Evolutionary conservation across 2,113 vertebrate genomes (phyloP), one percentile per base, ranked within the genome.

Genomic region (Bos indicus): DNA sequence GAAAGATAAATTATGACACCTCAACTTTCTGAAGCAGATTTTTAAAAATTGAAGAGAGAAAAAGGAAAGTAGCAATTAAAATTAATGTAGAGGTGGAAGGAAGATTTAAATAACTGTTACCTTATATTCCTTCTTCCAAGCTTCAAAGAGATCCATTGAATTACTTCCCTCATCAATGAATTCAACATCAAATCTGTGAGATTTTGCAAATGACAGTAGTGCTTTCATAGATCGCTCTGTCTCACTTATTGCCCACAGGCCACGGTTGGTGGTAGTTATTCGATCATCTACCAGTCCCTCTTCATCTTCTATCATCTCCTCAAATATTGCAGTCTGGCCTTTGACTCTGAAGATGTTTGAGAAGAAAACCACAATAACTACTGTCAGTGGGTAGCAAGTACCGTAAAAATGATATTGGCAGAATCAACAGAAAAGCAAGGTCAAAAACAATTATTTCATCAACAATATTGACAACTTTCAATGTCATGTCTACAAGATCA

Each of bases 81-180:
- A 88, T 82, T 25, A 71, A 56, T 64, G 36, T 25, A 43, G 78
- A 87, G 21, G 46, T 71, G 23, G 14, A 86, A 30, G 23, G 28
- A 86, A 82, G 67, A 43, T 71, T 51, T 43, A 85, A 54, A 93
- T 80, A 43, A 78, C 23, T 64, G 7, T 94, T 94, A 99, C 99
- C 99, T 99, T 99, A 98, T 99, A 99, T 98, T 99, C 99, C 91
- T 99, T 99, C 98, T 99, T 99, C 99, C 99, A 99, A 4, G 98
- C 99, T 98, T 99, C 99, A 96, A 99, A 99, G 83, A 99, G 99
- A 88, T 99, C 99, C 99, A 99, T 99, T 95, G 99, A 99, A 13
- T 98, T 30, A 57, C 98, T 99, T 59, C 99, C 99, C 97, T 99
- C 99, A 98, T 99, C 99, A 14, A 99, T 98, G 86, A 99, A 98